Conservation (phyloP, 92 coral and sea anemone species). For the Chrysogorgia sp. region DNA sequence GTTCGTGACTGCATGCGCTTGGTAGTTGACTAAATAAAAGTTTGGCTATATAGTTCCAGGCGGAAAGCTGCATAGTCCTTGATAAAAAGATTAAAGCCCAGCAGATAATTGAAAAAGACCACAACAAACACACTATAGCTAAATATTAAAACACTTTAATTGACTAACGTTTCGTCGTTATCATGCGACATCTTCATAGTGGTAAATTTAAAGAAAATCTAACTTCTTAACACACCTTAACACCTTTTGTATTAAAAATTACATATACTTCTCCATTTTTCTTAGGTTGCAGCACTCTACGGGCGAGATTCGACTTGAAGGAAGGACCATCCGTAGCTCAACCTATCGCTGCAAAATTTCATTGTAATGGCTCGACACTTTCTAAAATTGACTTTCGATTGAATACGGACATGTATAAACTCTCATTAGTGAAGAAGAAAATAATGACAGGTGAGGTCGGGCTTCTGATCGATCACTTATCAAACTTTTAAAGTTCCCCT, state of each 20-base stretch:
- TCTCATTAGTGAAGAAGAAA: conserved; percentile 89
- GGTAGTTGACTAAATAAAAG: too few species aligned
- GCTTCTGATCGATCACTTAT: not conserved
- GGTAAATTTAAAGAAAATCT: too few species aligned
- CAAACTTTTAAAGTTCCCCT: not conserved
- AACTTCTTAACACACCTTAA: too few species aligned
- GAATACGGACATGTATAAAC: conserved; percentile 85
- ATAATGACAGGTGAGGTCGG: conserved; percentile 71
- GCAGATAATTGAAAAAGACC: too few species aligned
- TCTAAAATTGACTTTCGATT: conserved; percentile 93
- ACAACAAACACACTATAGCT: too few species aligned
- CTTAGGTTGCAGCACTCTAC: conserved; percentile 60
- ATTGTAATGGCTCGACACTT: conserved; percentile 91
- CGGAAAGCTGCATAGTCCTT: not conserved
- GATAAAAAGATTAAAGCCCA: too few species aligned
- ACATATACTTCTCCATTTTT: not conserved
- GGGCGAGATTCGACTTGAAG: conserved; percentile 85
- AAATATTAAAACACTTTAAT: too few species aligned
- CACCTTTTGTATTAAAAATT: too few species aligned
- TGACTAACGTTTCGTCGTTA: too few species aligned
- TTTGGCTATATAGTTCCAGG: not conserved
- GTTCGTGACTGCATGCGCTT: too few species aligned
- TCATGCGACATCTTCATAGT: too few species aligned
- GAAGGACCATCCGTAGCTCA: conserved; percentile 91
- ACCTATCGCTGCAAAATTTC: conserved; percentile 90